Evolutionary conservation across 2,888 invertebrate species (phyloP).

Genomic region (Ophioninae sp.): DNA sequence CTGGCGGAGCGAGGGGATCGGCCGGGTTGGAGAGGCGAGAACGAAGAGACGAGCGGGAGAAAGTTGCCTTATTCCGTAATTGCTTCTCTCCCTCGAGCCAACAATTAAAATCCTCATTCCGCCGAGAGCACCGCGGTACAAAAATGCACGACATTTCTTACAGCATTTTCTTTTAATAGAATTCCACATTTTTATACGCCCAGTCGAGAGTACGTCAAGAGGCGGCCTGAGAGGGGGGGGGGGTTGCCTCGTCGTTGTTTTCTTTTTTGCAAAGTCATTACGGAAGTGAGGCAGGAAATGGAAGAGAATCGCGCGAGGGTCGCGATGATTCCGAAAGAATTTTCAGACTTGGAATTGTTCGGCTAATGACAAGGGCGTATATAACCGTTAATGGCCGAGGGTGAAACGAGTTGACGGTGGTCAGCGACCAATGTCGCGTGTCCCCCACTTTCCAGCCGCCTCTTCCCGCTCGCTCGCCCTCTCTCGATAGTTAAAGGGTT

Average conservation of each 20-base stretch:
- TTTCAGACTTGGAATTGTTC: constrained; percentile 20
- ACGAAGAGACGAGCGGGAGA: constrained; percentile 37
- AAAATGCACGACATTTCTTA: constrained; percentile 53
- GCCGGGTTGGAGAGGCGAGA: not conserved
- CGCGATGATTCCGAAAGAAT: constrained; percentile 22
- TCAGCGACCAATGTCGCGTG: constrained; percentile 44
- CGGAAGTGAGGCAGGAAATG: not conserved
- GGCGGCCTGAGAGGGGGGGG: not conserved
- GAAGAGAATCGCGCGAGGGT: not conserved
- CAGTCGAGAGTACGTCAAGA: constrained; percentile 1
- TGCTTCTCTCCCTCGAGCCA: constrained; percentile 49
- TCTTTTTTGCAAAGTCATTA: no score
- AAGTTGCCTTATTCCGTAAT: constrained; percentile 52
- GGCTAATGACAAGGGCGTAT: not conserved
- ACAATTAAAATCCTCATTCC: constrained; percentile 62
- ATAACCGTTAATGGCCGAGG: constrained; percentile 3
- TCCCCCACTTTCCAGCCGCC: no score
- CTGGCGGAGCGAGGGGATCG: not conserved
- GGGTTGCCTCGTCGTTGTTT: no score
- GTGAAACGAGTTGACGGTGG: constrained; percentile 38
- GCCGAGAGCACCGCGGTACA: constrained; percentile 29
- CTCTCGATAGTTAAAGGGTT: constrained; percentile 33
- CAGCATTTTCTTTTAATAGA: constrained; percentile 44
- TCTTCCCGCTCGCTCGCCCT: not conserved
- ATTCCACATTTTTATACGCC: constrained; percentile 49